phyloP scores from a whole-genome alignment of 2,797 vertebrate genomes.

The Antennarius maculatus region DNA sequence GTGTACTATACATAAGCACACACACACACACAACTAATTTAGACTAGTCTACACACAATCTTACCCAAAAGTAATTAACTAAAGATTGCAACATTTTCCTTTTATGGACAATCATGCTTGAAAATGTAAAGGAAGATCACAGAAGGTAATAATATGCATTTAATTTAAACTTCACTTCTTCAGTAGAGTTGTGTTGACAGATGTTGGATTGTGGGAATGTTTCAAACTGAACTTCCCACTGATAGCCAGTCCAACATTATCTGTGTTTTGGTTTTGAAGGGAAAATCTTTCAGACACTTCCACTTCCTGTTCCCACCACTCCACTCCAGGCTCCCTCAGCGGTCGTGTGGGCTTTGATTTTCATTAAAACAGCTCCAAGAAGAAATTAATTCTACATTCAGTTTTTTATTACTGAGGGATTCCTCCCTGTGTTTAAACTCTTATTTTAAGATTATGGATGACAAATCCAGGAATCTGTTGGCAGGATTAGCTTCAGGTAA shows the following conservation, averaged over 20 bases:
- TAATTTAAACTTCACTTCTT: not conserved
- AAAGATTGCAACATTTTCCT: too few species aligned
- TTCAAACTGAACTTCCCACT: slow-evolving; percentile 59
- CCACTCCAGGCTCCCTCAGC: not conserved
- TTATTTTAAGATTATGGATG: slow-evolving; percentile 28
- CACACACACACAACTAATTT: not conserved
- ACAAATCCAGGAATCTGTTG: slow-evolving; percentile 36
- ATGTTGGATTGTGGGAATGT: slow-evolving; percentile 60
- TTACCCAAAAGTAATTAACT: too few species aligned
- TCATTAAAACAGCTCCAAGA: not conserved
- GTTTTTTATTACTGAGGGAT: not conserved
- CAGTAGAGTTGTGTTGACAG: slow-evolving; percentile 26
- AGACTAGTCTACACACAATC: not conserved
- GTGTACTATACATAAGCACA: not conserved
- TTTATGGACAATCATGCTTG: too few species aligned
- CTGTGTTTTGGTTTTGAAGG: slow-evolving; percentile 38
- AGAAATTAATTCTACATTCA: slow-evolving; percentile 1
- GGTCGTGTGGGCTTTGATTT: not conserved
- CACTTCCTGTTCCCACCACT: slow-evolving; percentile 35
- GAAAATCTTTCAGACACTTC: slow-evolving; percentile 23
- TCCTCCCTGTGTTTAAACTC: slow-evolving; percentile 18
- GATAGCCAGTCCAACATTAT: slow-evolving; percentile 51
- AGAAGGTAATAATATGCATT: not conserved
- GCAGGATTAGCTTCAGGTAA: slow-evolving; percentile 36
- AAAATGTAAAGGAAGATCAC: too few species aligned